These are phyloP conservation scores for Nestor notabilis DNA, from an alignment of 2,113 vertebrate species.

Conservation along the genomic window DNA sequence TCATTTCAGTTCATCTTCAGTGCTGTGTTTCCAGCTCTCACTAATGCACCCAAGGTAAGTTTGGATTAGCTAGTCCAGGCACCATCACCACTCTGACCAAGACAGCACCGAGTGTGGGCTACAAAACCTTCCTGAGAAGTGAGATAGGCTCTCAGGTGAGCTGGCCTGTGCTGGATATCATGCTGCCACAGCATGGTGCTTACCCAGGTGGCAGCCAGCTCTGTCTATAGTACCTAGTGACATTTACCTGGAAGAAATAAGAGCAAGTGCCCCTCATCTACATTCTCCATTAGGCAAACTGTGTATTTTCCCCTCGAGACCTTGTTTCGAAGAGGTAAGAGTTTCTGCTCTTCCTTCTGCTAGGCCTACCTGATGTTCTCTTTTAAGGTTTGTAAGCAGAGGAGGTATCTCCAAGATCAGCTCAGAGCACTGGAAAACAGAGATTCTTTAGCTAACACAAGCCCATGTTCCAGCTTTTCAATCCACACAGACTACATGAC, in stretches of 20 bases:
- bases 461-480: neutral
- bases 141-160: rapidly evolving
- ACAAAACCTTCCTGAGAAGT: neutral
- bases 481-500: neutral
- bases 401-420: neutral
- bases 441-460: neutral
- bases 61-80: neutral
- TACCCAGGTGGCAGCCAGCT: neutral
- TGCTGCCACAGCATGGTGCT: neutral
- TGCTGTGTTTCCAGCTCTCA: neutral
- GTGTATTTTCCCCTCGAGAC: neutral
- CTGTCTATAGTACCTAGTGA: neutral
- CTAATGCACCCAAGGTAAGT: neutral
- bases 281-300: neutral
- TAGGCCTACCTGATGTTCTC: neutral
- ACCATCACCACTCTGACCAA: neutral
- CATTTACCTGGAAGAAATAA: neutral
- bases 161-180: neutral
- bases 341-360: neutral
- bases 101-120: neutral
- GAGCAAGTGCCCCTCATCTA: neutral
- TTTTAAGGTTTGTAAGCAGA: neutral
- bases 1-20: neutral
- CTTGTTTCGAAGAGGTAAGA: neutral
- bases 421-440: neutral